Evolutionary conservation across 2,113 vertebrate genomes (phyloP), one percentile per base, ranked within the genome.

Genomic region (Psilopsiagon aymara): DNA sequence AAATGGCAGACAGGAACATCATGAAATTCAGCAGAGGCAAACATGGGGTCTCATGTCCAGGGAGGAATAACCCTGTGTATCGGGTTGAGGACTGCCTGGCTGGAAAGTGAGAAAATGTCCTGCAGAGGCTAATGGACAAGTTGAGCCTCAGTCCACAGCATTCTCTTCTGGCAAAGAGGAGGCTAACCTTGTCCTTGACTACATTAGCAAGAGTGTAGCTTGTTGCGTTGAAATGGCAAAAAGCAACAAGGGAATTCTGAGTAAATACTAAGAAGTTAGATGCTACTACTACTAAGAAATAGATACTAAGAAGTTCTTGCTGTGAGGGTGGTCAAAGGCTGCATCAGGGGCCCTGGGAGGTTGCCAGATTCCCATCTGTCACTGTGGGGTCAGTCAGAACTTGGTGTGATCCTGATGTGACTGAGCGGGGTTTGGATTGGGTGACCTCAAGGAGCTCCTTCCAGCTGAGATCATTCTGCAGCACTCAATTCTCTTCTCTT

Each of bases 181-280:
- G 29, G n/a, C 17, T 33, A 62, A 4, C 27, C 0, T 0, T 59
- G 37, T 52, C 28, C 20, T 59, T 51, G 25, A 28, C 17, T 86
- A 39, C 25, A 35, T 66, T 66, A 70, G 9, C 29, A 78, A 49
- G 64, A 51, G 8, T 46, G 43, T 24, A 59, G 57, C 57, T 59
- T 59, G 33, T 59, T 37, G 17, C 41, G 41, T 14, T 21, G 47
- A 69, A 75, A 70, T 52, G n/a, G 33, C 69, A 67, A 27, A 85
- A 60, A 52, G 35, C 51, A 55, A 33, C 0, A 1, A 41, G 31
- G 63, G 6, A 70, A 60, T 37, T 8, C 20, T 44, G 53, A 57
- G n/a, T 37, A 52, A 25, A 11, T 57, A 28, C 1, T 47, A 49
- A 29, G 49, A 53, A 31, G 31, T 14, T 92, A n/a, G 55, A 13